A percentile compares a stretch with the other conserved stretches of the same genome.
These are phyloP conservation scores for Albula glossodonta DNA, from an alignment of 2,113 vertebrate species.

Conservation along the genomic window DNA sequence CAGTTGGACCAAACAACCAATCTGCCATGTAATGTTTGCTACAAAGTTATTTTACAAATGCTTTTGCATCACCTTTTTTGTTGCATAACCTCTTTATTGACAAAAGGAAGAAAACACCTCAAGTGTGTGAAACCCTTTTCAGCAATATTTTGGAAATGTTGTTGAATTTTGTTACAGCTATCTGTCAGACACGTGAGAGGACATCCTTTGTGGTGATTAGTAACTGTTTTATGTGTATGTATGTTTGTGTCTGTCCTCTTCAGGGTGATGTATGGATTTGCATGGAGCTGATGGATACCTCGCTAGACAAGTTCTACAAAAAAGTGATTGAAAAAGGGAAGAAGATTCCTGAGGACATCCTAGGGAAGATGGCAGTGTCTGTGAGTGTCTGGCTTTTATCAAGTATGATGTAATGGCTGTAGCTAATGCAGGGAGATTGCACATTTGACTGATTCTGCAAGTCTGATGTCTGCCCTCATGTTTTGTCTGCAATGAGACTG, in stretches of 20 bases:
- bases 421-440: not conserved
- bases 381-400: constrained; percentile 68
- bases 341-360: constrained; percentile 90
- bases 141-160: too few relatives aligned
- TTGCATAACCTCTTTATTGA: too few relatives aligned
- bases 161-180: too few relatives aligned
- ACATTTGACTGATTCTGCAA: not conserved
- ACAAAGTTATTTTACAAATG: too few relatives aligned
- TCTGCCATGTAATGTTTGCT: too few relatives aligned
- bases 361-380: constrained; percentile 94
- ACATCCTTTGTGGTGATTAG: not conserved
- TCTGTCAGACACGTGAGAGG: too few relatives aligned
- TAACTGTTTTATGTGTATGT: not conserved
- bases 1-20: too few relatives aligned
- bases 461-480: not conserved
- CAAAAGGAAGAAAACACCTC: too few relatives aligned
- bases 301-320: constrained; percentile 97
- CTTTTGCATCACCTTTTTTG: constrained; percentile 12
- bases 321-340: constrained; percentile 90
- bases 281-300: constrained; percentile 98
- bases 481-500: not conserved
- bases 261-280: constrained; percentile 98
- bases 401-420: not conserved
- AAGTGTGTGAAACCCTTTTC: too few relatives aligned
- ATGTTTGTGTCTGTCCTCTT: not conserved